Conservation (phyloP, 2,113 vertebrate genomes). For the Halcyon senegalensis region DNA sequence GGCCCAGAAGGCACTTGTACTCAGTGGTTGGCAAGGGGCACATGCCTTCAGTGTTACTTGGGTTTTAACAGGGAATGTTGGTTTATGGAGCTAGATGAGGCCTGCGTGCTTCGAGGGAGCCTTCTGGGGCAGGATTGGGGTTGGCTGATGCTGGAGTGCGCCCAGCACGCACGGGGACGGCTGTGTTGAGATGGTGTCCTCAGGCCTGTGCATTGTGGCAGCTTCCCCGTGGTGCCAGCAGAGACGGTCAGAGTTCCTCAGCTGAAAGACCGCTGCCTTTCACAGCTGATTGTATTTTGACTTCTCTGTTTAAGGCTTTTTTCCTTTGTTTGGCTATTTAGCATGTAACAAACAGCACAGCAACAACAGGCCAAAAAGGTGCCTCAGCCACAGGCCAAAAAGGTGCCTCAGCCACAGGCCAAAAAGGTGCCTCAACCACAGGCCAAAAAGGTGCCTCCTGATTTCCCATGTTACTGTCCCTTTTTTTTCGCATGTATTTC, state of each 20-base stretch:
- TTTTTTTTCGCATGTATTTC: neutral
- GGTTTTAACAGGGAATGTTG: neutral
- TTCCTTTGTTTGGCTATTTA: neutral
- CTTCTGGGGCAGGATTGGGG: neutral
- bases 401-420: rapidly evolving
- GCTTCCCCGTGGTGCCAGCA: neutral
- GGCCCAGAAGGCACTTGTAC: neutral
- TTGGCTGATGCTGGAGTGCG: neutral
- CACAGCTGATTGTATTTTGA: neutral
- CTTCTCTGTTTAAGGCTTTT: neutral
- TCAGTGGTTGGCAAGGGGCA: neutral
- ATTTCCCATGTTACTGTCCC: rapidly evolving
- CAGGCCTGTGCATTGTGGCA: neutral
- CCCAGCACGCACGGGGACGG: neutral
- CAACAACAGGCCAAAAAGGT: no score
- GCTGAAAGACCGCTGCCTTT: neutral
- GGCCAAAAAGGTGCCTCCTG: rapidly evolving
- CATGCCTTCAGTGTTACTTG: neutral
- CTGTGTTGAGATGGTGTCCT: neutral
- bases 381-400: no score
- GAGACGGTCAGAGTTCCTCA: neutral
- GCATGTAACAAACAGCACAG: neutral
- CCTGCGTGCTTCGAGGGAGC: neutral
- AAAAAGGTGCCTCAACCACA: no score
- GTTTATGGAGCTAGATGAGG: neutral